A percentile compares a stretch with the other conserved stretches of the same genome.
These are phyloP conservation scores for Brenthis ino DNA, from an alignment of 2,888 invertebrate species.

Conservation along the genomic window DNA sequence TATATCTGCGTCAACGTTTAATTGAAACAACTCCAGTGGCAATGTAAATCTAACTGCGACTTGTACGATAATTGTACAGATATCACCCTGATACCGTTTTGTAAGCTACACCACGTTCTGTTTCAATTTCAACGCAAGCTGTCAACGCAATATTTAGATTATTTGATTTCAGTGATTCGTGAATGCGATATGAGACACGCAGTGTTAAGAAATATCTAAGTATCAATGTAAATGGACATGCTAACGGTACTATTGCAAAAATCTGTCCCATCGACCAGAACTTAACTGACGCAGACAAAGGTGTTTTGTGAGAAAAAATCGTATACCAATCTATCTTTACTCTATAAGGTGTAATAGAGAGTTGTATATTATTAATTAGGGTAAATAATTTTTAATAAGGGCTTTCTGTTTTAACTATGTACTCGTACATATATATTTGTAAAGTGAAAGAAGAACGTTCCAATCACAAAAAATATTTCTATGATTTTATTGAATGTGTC, in stretches of 20 bases:
- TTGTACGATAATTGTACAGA: slow-evolving; percentile 34
- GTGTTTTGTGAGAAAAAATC: too few species aligned
- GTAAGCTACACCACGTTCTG: slow-evolving; percentile 31
- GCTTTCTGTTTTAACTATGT: too few species aligned
- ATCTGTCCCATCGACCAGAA: too few species aligned
- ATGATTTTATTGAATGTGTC: too few species aligned
- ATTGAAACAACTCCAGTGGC: slow-evolving; percentile 33
- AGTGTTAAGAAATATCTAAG: slow-evolving; percentile 26
- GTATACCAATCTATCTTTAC: too few species aligned
- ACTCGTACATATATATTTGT: too few species aligned
- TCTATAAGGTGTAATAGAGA: too few species aligned
- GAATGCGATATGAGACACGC: slow-evolving; percentile 34
- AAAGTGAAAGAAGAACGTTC: too few species aligned
- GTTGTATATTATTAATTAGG: too few species aligned
- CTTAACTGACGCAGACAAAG: too few species aligned
- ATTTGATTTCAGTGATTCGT: slow-evolving; percentile 32
- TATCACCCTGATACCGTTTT: slow-evolving; percentile 30
- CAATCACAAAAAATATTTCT: too few species aligned
- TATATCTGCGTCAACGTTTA: slow-evolving; percentile 27
- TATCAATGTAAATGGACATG: slow-evolving; percentile 1
- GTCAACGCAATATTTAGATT: slow-evolving; percentile 24
- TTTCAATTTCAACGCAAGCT: slow-evolving; percentile 27
- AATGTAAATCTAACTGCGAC: slow-evolving; percentile 32
- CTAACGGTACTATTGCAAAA: not conserved
- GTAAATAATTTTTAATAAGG: too few species aligned